Evolutionary conservation across 2,888 invertebrate species (phyloP).

Genomic region (Drosophila koepferae): DNA sequence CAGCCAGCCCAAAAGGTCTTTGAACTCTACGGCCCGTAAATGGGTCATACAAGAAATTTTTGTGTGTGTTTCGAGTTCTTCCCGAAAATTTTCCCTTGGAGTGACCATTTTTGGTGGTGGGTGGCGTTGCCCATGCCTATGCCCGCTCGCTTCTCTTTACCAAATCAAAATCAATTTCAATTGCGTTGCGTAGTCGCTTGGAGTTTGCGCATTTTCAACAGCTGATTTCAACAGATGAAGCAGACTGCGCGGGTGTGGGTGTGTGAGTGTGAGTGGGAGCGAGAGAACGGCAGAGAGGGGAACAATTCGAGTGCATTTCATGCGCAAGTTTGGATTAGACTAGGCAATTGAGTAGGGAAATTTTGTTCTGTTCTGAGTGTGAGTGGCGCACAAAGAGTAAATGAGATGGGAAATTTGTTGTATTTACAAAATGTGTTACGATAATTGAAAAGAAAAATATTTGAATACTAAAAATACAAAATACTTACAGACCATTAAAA

Average conservation of each 20-base stretch:
- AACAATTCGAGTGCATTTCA: slow-evolving; percentile 14
- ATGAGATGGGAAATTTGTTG: not conserved
- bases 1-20: slow-evolving; percentile 73
- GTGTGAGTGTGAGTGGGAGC: not conserved
- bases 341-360: slow-evolving; percentile 2
- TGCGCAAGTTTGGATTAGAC: slow-evolving; percentile 47
- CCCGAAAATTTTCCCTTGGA: slow-evolving; percentile 54
- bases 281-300: slow-evolving; percentile 17
- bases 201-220: slow-evolving; percentile 76
- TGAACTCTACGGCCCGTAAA: slow-evolving; percentile 81
- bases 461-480: not conserved
- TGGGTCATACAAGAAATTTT: slow-evolving; percentile 77
- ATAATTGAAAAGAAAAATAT: not conserved
- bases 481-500: not conserved
- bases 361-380: not conserved
- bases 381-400: not conserved
- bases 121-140: slow-evolving; percentile 12
- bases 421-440: not conserved
- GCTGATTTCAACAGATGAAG: slow-evolving; percentile 47
- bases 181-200: slow-evolving; percentile 76
- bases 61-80: slow-evolving; percentile 15
- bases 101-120: slow-evolving; percentile 51
- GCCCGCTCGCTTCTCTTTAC: slow-evolving; percentile 19
- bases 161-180: slow-evolving; percentile 70
- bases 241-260: not conserved